phyloP scores from a whole-genome alignment of 2,113 vertebrate species.

The Oreotrochilus melanogaster region DNA sequence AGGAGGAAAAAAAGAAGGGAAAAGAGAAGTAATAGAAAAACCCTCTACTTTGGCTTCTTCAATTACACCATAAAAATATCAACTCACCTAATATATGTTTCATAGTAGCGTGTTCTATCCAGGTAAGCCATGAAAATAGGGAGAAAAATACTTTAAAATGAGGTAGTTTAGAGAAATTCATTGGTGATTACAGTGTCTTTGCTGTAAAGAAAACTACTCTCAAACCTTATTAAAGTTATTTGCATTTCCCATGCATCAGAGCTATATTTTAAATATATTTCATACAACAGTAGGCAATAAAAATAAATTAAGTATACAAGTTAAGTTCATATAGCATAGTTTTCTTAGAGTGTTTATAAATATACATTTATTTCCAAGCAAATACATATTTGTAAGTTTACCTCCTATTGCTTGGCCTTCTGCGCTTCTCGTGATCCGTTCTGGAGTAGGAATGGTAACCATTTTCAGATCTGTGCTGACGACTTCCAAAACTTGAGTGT shows the following conservation, averaged over 20 bases:
- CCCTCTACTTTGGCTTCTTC: not conserved
- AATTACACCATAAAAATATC: not conserved
- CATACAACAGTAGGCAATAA: not conserved
- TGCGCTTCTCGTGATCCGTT: conserved; percentile 83
- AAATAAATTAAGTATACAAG: not conserved
- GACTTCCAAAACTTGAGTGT: conserved; percentile 80
- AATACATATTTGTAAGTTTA: conserved; percentile 68
- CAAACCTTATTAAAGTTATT: not conserved
- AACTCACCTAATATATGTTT: conserved; percentile 97
- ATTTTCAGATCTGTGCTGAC: conserved; percentile 86
- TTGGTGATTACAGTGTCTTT: not conserved
- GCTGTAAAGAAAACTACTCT: not conserved
- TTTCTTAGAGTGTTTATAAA: not conserved
- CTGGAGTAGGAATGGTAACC: conserved; percentile 84
- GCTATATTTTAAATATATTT: not conserved
- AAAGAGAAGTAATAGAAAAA: not conserved
- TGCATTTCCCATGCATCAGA: not conserved
- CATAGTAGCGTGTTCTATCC: conserved; percentile 98
- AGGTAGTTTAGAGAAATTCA: conserved; percentile 57
- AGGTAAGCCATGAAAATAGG: conserved; percentile 83
- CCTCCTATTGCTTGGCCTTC: conserved; percentile 90
- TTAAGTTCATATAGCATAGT: not conserved
- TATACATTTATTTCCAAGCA: not conserved
- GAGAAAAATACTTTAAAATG: conserved; percentile 78
- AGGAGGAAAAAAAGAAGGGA: accelerated